Evolutionary conservation across 2,888 invertebrate species (phyloP).

Genomic region (Lissocephala sabroskyi): DNA sequence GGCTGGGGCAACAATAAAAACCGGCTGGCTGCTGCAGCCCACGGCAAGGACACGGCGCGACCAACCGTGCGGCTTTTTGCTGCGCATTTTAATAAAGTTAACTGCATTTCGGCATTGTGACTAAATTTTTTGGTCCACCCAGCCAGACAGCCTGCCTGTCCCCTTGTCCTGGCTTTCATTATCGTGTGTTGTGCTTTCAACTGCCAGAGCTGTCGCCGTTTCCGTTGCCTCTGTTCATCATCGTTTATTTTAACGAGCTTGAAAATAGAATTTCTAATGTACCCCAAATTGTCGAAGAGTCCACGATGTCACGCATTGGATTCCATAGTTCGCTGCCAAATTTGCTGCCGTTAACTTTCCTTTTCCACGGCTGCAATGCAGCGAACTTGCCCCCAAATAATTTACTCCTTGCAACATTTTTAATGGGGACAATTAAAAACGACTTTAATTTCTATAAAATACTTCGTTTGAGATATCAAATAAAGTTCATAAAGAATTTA

Average conservation of each 20-base stretch:
- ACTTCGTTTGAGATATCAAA: no score
- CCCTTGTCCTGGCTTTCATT: conserved; percentile 48
- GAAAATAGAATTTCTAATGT: conserved; percentile 57
- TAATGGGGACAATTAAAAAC: no score
- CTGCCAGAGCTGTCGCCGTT: conserved; percentile 34
- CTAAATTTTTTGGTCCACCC: conserved; percentile 25
- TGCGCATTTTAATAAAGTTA: conserved; percentile 62
- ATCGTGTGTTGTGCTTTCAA: conserved; percentile 34
- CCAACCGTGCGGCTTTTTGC: conserved; percentile 31
- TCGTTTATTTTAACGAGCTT: conserved; percentile 69
- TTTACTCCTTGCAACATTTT: no score
- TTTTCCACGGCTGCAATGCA: background rate
- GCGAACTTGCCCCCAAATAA: no score
- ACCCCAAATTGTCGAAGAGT: background rate
- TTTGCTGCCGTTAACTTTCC: background rate
- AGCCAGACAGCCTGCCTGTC: conserved; percentile 5
- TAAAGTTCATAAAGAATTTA: no score
- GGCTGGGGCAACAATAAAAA: conserved; percentile 6
- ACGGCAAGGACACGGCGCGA: conserved; percentile 38
- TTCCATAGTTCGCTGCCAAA: no score
- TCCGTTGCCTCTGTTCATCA: conserved; percentile 34
- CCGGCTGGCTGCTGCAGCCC: conserved; percentile 15
- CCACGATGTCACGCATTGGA: background rate
- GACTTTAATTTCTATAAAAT: background rate
- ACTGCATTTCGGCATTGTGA: conserved; percentile 59